phyloP scores from a whole-genome alignment of 1,140 invertebrate species.

The Euborellia annulipes region DNA sequence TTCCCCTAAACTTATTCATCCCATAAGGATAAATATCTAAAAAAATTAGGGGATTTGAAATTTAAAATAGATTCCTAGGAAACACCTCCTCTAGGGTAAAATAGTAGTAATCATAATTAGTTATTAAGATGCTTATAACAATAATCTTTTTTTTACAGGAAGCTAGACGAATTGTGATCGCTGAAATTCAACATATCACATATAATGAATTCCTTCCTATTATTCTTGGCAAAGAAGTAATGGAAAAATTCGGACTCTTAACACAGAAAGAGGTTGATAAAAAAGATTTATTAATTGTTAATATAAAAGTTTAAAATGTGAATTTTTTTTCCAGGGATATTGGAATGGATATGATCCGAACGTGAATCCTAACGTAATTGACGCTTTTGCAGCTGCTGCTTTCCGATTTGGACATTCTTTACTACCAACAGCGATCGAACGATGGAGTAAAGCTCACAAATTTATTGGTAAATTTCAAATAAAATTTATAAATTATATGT shows the following conservation, averaged over 20 bases:
- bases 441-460: constrained; percentile 86
- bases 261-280: constrained; percentile 56
- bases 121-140: too few species aligned
- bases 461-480: constrained; percentile 62
- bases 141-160: constrained; percentile 41
- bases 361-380: constrained; percentile 73
- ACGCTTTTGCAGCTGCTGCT: constrained; percentile 74
- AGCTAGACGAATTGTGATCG: constrained; percentile 72
- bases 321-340: constrained; percentile 41
- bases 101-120: too few species aligned
- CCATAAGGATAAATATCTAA: too few species aligned
- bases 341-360: constrained; percentile 78
- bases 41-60: too few species aligned
- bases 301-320: neutral
- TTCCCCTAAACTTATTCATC: too few species aligned
- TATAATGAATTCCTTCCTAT: constrained; percentile 92
- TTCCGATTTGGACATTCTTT: constrained; percentile 83
- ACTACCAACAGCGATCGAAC: constrained; percentile 70
- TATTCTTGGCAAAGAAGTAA: constrained; percentile 79
- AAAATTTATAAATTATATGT: too few species aligned
- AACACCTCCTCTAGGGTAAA: too few species aligned
- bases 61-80: too few species aligned
- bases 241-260: constrained; percentile 77
- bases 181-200: constrained; percentile 82
- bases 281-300: constrained; percentile 4